Evolutionary conservation across 2,113 vertebrate species (phyloP).

Genomic region (Equus przewalskii): DNA sequence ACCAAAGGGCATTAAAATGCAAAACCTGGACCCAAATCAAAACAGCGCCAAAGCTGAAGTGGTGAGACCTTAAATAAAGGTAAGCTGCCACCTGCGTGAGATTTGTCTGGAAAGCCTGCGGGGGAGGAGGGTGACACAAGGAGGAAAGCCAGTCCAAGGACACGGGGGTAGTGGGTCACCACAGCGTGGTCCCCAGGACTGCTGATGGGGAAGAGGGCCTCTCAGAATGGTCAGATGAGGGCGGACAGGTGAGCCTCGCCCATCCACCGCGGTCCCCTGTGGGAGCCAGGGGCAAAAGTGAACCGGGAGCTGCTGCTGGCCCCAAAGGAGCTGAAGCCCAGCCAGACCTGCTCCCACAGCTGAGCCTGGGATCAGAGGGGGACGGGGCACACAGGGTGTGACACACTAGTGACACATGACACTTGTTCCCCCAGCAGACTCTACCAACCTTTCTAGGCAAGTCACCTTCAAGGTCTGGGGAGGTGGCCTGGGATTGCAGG

Average conservation of each 20-base stretch:
- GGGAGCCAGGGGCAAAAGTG: neutral
- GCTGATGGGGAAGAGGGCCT: neutral
- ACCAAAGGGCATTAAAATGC: neutral
- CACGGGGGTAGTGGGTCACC: neutral
- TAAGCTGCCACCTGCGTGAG: neutral
- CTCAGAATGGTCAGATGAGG: neutral
- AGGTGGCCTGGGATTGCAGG: neutral
- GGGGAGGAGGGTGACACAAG: neutral
- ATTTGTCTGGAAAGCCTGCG: neutral
- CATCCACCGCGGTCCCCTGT: accelerated
- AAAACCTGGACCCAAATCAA: no score
- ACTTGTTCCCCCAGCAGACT: neutral
- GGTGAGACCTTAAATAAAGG: accelerated
- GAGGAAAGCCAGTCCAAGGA: neutral
- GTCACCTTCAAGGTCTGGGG: neutral
- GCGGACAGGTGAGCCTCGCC: no score
- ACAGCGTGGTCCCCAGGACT: no score
- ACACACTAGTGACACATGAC: accelerated
- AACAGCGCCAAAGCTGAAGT: neutral
- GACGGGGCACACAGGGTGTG: neutral
- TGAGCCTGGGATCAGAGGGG: no score
- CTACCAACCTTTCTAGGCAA: neutral
- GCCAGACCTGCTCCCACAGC: neutral
- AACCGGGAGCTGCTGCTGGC: neutral
- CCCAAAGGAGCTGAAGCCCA: neutral